Base-by-base conservation (phyloP, 2,888 invertebrate genomes). In the Ethmia dodecea region DNA sequence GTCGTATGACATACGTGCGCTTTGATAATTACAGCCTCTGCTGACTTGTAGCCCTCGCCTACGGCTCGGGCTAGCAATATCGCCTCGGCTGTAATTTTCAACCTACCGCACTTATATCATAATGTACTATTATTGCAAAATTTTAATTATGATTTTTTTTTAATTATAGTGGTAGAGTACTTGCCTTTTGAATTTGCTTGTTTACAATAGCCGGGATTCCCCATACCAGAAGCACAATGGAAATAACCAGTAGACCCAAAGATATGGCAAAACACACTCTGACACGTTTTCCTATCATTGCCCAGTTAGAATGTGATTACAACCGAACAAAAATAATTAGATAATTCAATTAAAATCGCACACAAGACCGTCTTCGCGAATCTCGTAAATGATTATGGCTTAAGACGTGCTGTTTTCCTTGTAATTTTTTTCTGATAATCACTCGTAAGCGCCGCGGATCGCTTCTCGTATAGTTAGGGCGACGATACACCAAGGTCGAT, bases 151-250 rank as follows among this genome's bases (percentile, higher is more conserved):
- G n/a, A 22, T 8, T 22, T 14, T 27, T 9, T 28, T 28, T 13
- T 28, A 14, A 37, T 20, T 15, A 28, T 24, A 12, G n/a, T 28
- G 5, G 27, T 40, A 28, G 27, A 20, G 11, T 11, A 53, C 66
- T 74, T 60, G 88, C 88, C 74, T 87, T 75, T 36, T 80, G 71
- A 38, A 88, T 77, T 58, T 84, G 79, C 31, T 53, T 66, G 26
- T 66, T 67, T 12, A 86, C 63, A 11, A 88, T 74, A 51, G 67
- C 76, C 38, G 87, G 87, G 41, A 88, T 83, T 0, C 86, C 87
- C 77, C 88, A 88, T 31, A 76, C 56, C 0, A 84, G 78, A 39
- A 88, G 43, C 10, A 86, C 48, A 1, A 88, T 65, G 0, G 86
- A 72, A 3, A 80, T 42, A 3, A 86, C 43, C 28, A 87, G 40